Evolutionary conservation across 2,113 vertebrate genomes (phyloP), one percentile per base, ranked within the genome.

Genomic region (Gymnarchus niloticus): DNA sequence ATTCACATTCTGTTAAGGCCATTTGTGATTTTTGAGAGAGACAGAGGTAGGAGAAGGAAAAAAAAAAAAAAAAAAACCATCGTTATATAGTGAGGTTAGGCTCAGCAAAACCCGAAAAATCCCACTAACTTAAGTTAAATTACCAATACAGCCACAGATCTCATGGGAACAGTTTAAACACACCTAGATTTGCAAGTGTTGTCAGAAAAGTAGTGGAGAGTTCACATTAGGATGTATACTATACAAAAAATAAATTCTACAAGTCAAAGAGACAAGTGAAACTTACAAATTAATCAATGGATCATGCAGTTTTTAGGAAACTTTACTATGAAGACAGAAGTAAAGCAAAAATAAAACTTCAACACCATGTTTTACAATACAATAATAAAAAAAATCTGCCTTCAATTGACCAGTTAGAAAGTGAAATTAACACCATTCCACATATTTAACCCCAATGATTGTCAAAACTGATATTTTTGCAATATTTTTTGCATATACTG

Each of bases 381-480:
- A 81, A 81, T 81, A 48, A 81, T 57, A 65, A 8, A n/a, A 65
- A 54, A 82, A 82, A 54, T 28, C 51, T 82, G 80, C 80, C 80
- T 82, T 82, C 49, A 25, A 82, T 28, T 82, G 51, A 82, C 51
- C 48, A 56, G 52, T 19, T 82, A 82, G 80, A 82, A 82, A 82
- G 80, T 54, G 48, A 82, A 82, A 82, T 54, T 82, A 82, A 37
- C 51, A 28, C 52, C 28, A n/a, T 78, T 65, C 84, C 65, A 49
- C 84, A 88, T 86, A 84, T 84, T 80, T 84, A 89, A 90, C 88
- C 91, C 91, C 89, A 89, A 93, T 93, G 91, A 93, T 93, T 93
- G 93, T 93, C 93, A 92, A 86, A 86, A 83, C 51, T 56, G 87
- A 87, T 92, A 44, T 87, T 85, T 84, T 81, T 86, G 84, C 81